Percentiles rank a stretch among this genome's conserved stretches.
Evolutionary conservation across 1,140 invertebrate species (phyloP).

Genomic region (Drosophila equinoxialis): DNA sequence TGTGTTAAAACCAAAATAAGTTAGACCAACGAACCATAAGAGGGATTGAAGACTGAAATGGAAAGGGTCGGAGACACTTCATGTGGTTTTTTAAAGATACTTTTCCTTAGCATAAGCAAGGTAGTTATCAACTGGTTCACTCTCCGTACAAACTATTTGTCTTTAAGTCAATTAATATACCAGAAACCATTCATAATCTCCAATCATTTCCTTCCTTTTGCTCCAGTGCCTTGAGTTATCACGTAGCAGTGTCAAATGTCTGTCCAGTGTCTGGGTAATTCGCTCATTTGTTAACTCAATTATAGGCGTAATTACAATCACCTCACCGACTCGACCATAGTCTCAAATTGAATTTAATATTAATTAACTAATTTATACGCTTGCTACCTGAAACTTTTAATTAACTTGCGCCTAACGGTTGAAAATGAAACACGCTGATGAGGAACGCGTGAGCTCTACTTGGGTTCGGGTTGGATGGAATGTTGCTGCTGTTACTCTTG

Average conservation of each 20-base stretch:
- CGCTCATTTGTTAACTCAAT: slow-evolving; percentile 76
- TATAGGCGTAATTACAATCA: slow-evolving; percentile 27
- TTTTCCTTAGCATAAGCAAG: no score
- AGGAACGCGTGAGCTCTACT: neutral
- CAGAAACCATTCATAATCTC: no score
- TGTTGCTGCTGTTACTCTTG: neutral
- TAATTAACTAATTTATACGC: slow-evolving; percentile 74
- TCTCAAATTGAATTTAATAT: slow-evolving; percentile 75
- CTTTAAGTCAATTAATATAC: no score
- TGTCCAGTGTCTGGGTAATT: slow-evolving; percentile 37
- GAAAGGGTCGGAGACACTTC: no score
- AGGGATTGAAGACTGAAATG: neutral
- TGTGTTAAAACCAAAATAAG: neutral
- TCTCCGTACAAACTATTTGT: no score
- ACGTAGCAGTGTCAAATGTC: slow-evolving; percentile 41
- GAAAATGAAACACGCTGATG: neutral
- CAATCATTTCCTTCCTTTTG: neutral
- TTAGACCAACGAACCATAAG: neutral
- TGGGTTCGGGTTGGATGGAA: neutral
- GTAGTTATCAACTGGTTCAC: no score
- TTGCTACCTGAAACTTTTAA: slow-evolving; percentile 60
- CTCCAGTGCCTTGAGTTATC: slow-evolving; percentile 20
- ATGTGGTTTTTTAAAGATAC: no score
- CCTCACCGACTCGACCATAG: slow-evolving; percentile 26
- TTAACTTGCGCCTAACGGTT: slow-evolving; percentile 44